A percentile compares a stretch with the other conserved stretches of the same genome.
phyloP scores from a whole-genome alignment of 2,888 invertebrate species.

The Heliconius charithonia region DNA sequence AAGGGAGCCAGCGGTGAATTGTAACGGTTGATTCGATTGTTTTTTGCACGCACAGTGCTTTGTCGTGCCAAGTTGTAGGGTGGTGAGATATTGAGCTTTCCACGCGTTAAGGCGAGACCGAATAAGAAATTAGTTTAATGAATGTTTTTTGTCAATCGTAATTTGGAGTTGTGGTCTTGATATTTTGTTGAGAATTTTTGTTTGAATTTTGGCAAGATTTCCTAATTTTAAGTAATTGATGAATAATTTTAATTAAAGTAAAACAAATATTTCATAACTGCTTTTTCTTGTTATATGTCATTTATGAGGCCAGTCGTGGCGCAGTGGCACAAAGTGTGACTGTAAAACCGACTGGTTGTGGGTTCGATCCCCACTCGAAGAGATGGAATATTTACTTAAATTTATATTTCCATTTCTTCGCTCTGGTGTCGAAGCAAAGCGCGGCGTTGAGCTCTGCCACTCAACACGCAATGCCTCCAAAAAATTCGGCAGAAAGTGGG shows the following conservation, averaged over 20 bases:
- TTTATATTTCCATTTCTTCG: no score
- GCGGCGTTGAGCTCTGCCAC: no score
- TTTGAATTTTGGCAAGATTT: background rate
- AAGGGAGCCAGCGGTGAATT: constrained; percentile 70
- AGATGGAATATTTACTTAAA: no score
- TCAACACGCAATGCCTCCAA: no score
- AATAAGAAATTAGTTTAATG: background rate
- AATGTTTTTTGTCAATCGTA: background rate
- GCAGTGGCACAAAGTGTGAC: no score
- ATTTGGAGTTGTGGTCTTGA: background rate
- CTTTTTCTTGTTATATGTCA: no score
- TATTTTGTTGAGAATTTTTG: background rate
- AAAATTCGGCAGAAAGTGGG: no score
- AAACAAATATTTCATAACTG: background rate
- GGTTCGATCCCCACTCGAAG: no score
- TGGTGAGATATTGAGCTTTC: constrained; percentile 16
- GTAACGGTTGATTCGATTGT: constrained; percentile 64
- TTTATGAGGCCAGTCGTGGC: no score
- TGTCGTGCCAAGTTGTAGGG: constrained; percentile 70
- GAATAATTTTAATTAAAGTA: background rate
- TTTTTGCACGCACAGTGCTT: constrained; percentile 66
- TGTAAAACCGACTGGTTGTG: no score
- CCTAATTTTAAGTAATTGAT: background rate
- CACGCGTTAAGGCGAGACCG: background rate
- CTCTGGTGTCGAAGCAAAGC: no score